Conservation (phyloP, 2,113 vertebrate species). For the Pseudopipra pipra region DNA sequence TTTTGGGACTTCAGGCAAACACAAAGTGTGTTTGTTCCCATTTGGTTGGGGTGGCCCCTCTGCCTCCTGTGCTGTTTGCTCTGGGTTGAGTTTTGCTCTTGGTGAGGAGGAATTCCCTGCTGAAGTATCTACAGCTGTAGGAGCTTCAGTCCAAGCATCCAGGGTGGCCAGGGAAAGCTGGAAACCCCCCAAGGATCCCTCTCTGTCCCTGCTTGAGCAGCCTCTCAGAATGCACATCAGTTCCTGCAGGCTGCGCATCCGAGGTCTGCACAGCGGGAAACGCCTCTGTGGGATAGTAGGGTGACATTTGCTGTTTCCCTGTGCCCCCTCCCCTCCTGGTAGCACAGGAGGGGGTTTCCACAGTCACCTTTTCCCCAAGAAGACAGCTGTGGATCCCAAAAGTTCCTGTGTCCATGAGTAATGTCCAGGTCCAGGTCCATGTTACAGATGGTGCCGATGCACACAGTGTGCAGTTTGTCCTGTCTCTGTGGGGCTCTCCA, state of each 20-base stretch:
- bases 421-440: accelerated
- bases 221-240: background rate
- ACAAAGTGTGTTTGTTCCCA: background rate
- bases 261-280: accelerated
- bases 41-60: background rate
- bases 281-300: background rate
- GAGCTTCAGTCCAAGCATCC: background rate
- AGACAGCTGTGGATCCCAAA: background rate
- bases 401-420: background rate
- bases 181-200: background rate
- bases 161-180: background rate
- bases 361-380: background rate
- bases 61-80: too few species aligned
- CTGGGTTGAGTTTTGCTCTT: background rate
- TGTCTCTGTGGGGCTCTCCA: background rate
- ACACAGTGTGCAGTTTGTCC: accelerated
- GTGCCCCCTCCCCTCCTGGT: background rate
- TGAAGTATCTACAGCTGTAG: background rate
- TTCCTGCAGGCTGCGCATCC: background rate
- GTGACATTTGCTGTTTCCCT: background rate
- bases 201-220: background rate
- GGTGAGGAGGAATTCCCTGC: background rate
- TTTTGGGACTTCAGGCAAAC: background rate
- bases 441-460: accelerated
- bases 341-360: background rate